Evolutionary conservation across 2,113 vertebrate species (phyloP), one percentile per base, ranked within the genome.

Genomic region (Zapus hudsonius): DNA sequence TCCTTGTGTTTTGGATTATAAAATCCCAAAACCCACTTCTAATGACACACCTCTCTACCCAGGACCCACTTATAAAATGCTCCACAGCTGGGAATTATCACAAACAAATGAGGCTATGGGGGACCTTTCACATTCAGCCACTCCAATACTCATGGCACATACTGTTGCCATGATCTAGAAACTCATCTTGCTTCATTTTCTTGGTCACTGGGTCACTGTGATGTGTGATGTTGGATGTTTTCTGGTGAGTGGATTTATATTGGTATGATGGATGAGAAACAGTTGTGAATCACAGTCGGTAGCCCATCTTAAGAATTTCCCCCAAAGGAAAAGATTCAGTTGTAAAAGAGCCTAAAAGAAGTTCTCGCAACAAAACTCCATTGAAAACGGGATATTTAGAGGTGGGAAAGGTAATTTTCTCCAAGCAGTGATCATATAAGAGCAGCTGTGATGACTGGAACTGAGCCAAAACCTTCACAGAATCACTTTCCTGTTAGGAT

Each of bases 381-480:
- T 16, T 90, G 55, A 94, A 95, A 93, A 83, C 29, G 47, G 42
- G 19, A 47, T 89, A 29, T 13, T 75, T 92, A 92, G 84, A 31
- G 7, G 44, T 69, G 29, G 31, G 22, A 36, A 59, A 88, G 75
- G 69, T 4, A 3, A 2, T 47, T 90, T 95, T 96, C 85, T 95
- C 52, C 66, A 94, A 67, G 83, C 20, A 86, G 87, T 85, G 36
- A 40, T 94, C 15, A 83, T 47, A 25, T 1, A 27, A 84, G 27
- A 97, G 79, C 61, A 97, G 72, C 89, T 97, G 84, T 69, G 79
- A 44, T 61, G 67, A 52, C 20, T 96, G 36, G 22, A 93, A 73
- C 57, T 75, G 40, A 93, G 91, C 94, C 95, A 96, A 89, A 91
- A 44, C 6, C 87, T 63, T 83, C 38, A 93, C 3, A 92, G n/a